Evolutionary conservation across 2,113 vertebrate genomes (phyloP).

Genomic region (Erpornis zantholeuca): DNA sequence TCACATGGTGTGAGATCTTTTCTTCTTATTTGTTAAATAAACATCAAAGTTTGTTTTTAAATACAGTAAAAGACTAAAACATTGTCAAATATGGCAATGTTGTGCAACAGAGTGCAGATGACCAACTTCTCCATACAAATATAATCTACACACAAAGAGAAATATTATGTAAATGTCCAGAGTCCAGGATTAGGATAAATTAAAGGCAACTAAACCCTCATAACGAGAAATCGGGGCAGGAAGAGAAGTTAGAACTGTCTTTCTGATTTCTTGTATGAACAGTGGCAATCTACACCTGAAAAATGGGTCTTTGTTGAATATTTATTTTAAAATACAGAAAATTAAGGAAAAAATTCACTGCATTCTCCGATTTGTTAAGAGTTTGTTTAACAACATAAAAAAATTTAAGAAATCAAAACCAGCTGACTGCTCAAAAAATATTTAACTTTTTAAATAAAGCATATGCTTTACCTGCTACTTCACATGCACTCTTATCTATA

Average conservation of each 20-base stretch:
- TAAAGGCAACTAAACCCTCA: not conserved
- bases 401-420: not conserved
- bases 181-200: not conserved
- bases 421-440: not conserved
- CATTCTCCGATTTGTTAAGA: not conserved
- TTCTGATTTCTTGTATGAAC: not conserved
- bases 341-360: not conserved
- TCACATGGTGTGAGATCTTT: not conserved
- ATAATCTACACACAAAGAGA: not conserved
- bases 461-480: not conserved
- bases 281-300: not conserved
- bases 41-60: not conserved
- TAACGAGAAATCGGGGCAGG: not conserved
- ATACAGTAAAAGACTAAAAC: not conserved
- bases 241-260: not conserved
- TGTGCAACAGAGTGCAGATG: not conserved
- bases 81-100: not conserved
- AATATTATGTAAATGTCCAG: not conserved
- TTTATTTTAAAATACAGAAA: not conserved
- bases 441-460: not conserved
- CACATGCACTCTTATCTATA: not conserved
- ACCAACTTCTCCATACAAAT: not conserved
- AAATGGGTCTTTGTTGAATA: not conserved
- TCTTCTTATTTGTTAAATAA: not conserved
- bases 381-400: not conserved